phyloP scores from a whole-genome alignment of 2,888 invertebrate genomes.

The Sabatieria punctata region DNA sequence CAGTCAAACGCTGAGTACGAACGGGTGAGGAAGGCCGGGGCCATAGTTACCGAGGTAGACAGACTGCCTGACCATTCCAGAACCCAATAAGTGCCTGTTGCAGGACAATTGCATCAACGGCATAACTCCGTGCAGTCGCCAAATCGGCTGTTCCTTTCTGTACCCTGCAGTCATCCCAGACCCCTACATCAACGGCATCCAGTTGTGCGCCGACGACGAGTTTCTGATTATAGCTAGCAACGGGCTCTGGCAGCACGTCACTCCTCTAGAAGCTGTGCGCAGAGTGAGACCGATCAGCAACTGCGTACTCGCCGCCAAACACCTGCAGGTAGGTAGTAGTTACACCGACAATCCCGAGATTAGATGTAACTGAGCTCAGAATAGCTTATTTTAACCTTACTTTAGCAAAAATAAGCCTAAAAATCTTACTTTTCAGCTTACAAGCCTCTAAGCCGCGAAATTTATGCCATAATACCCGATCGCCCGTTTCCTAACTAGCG shows the following conservation, averaged over 20 bases:
- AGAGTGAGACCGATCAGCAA: conserved; percentile 52
- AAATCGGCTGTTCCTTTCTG: conserved; percentile 33
- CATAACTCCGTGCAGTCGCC: conserved; percentile 29
- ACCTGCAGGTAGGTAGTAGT: conserved; percentile 24
- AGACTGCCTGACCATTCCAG: background rate
- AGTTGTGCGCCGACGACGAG: conserved; percentile 30
- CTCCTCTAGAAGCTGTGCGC: conserved; percentile 60
- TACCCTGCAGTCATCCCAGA: conserved; percentile 34
- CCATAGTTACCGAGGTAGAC: conserved; percentile 33
- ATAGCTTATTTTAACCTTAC: too few species aligned
- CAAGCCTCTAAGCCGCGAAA: too few species aligned
- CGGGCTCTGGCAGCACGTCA: conserved; percentile 63
- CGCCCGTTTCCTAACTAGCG: too few species aligned
- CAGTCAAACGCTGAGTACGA: conserved; percentile 29
- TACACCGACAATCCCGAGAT: too few species aligned
- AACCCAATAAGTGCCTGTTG: conserved; percentile 8
- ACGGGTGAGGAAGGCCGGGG: conserved; percentile 30
- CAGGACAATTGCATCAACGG: conserved; percentile 34
- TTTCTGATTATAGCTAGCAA: conserved; percentile 33
- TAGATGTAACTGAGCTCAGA: too few species aligned
- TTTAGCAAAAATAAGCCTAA: too few species aligned
- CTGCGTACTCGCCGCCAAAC: conserved; percentile 68
- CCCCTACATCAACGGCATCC: conserved; percentile 25
- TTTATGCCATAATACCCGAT: too few species aligned
- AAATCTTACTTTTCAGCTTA: too few species aligned